phyloP scores from a whole-genome alignment of 2,113 vertebrate genomes.

The Lucifuga dentata region DNA sequence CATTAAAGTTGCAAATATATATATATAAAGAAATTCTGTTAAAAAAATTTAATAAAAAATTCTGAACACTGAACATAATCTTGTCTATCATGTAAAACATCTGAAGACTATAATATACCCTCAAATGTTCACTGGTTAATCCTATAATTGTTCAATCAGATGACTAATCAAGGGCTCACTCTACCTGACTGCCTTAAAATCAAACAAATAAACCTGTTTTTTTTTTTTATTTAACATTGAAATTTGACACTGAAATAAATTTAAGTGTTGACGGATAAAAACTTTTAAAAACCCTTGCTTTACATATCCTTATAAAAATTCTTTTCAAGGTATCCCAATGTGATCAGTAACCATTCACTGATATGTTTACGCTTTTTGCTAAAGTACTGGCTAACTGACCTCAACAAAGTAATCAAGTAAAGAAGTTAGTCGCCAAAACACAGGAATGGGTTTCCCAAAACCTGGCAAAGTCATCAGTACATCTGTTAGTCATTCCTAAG shows the following conservation, averaged over 20 bases:
- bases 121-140: slow-evolving; percentile 6
- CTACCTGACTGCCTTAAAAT: not conserved
- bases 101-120: not conserved
- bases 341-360: not conserved
- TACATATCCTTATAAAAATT: not conserved
- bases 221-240: too few species aligned
- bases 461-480: not conserved
- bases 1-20: not conserved
- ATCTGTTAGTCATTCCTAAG: not conserved
- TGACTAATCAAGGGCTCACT: not conserved
- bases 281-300: not conserved
- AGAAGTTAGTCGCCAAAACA: slow-evolving; percentile 45
- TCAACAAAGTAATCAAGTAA: slow-evolving; percentile 37
- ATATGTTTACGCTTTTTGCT: slow-evolving; percentile 2
- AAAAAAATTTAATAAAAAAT: too few species aligned
- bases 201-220: too few species aligned
- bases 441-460: slow-evolving; percentile 22
- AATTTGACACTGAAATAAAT: too few species aligned
- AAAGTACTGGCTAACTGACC: not conserved
- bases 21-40: not conserved
- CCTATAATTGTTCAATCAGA: not conserved
- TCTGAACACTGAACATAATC: slow-evolving; percentile 15
- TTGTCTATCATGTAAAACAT: not conserved
- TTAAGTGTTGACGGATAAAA: slow-evolving; percentile 8
- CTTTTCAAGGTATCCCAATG: too few species aligned